phyloP scores from a whole-genome alignment of 2,888 invertebrate genomes.

The Strigamia maritima region DNA sequence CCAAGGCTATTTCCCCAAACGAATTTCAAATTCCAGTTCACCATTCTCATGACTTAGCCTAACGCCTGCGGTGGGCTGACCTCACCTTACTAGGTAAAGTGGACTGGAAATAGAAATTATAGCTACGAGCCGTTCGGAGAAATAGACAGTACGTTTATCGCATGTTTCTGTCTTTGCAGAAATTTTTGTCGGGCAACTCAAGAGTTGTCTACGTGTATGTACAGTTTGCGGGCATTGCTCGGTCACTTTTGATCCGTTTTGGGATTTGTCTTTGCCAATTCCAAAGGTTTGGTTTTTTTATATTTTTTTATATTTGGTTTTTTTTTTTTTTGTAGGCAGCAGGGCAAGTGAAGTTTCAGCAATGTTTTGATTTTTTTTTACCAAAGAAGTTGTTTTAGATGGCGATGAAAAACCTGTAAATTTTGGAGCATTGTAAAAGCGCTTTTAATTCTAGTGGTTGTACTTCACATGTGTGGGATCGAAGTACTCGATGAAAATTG shows the following conservation, averaged over 20 bases:
- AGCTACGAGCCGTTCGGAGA: too few relatives aligned
- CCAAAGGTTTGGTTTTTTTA: slow-evolving; percentile 56
- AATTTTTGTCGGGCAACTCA: slow-evolving; percentile 88
- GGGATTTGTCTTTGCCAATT: slow-evolving; percentile 88
- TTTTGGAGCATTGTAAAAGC: slow-evolving; percentile 23
- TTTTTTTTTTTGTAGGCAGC: slow-evolving; percentile 56
- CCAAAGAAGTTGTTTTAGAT: slow-evolving; percentile 85
- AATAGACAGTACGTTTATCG: too few relatives aligned
- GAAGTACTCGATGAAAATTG: too few relatives aligned
- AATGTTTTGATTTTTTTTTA: slow-evolving; percentile 87
- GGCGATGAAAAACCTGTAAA: slow-evolving; percentile 89
- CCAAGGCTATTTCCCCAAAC: too few relatives aligned
- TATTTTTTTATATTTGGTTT: background rate
- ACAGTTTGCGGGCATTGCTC: slow-evolving; percentile 83
- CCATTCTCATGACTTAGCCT: too few relatives aligned
- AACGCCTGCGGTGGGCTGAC: too few relatives aligned
- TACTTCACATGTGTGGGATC: too few relatives aligned
- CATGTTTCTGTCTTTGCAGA: slow-evolving; percentile 56
- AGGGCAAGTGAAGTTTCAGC: slow-evolving; percentile 71
- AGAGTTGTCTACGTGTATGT: slow-evolving; percentile 83
- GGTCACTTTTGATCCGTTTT: slow-evolving; percentile 92
- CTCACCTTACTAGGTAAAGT: too few relatives aligned
- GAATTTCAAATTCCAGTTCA: too few relatives aligned
- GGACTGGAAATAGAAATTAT: too few relatives aligned
- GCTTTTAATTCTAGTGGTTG: too few relatives aligned